Evolutionary conservation across 2,797 vertebrate species (phyloP).

Genomic region (Rhinogobio ventralis): DNA sequence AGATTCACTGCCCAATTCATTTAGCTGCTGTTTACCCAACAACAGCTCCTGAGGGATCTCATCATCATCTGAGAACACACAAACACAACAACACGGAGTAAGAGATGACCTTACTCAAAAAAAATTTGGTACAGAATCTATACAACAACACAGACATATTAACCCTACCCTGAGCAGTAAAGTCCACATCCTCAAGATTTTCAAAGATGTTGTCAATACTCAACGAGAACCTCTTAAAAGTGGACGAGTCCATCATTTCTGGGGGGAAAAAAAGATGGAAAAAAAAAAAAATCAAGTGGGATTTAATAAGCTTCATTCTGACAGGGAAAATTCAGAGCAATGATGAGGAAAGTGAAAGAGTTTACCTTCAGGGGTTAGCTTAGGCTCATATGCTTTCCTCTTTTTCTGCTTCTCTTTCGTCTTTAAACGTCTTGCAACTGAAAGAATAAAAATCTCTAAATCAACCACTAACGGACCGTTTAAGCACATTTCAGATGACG

Average conservation of each 20-base stretch:
- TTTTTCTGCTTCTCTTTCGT: conserved; percentile 96
- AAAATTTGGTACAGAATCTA: too few species aligned
- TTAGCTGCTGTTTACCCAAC: conserved; percentile 95
- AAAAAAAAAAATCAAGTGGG: background rate
- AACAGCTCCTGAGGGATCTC: conserved; percentile 96
- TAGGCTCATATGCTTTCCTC: conserved; percentile 96
- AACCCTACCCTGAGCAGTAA: conserved; percentile 88
- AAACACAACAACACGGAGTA: conserved; percentile 29
- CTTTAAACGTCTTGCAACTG: conserved; percentile 96
- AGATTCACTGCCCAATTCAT: conserved; percentile 93
- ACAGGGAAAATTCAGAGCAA: background rate
- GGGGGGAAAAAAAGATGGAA: background rate
- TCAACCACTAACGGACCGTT: background rate
- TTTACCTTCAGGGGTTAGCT: conserved; percentile 92
- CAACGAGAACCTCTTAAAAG: conserved; percentile 91
- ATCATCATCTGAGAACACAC: conserved; percentile 84
- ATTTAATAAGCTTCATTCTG: background rate
- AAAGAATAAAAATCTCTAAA: background rate
- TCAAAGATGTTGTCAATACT: conserved; percentile 96
- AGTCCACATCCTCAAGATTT: conserved; percentile 96
- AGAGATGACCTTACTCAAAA: background rate
- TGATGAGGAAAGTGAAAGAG: background rate
- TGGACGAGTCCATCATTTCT: conserved; percentile 99
- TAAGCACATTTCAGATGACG: background rate
- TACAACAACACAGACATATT: background rate